phyloP scores from a whole-genome alignment of 2,888 invertebrate species.

The Amphimallon solstitiale region DNA sequence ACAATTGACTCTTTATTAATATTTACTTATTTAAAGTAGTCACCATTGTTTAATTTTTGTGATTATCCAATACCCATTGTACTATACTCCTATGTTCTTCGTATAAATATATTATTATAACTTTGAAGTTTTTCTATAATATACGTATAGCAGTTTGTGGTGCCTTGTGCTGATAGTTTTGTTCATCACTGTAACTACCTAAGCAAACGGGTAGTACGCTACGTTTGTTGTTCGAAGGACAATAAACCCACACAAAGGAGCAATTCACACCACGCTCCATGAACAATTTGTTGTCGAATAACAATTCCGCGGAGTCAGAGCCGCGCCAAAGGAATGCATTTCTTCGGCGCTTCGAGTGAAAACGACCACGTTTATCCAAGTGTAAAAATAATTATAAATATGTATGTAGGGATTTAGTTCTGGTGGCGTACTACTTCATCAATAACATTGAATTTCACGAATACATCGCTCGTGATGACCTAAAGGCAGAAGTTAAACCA shows the following conservation, averaged over 20 bases:
- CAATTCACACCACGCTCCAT: conserved; percentile 10
- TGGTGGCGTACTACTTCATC: not conserved
- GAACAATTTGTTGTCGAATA: conserved; percentile 25
- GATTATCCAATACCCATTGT: no score
- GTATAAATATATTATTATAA: no score
- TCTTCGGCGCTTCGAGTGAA: not conserved
- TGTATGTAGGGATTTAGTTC: not conserved
- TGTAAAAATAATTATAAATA: conserved; percentile 19
- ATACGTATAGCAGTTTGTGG: no score
- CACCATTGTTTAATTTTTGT: no score
- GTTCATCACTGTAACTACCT: conserved; percentile 10
- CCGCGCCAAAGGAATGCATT: conserved; percentile 1
- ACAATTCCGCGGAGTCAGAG: conserved; percentile 2
- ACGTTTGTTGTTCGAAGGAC: conserved; percentile 22
- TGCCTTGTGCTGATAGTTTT: no score
- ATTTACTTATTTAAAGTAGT: no score
- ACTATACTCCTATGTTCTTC: no score
- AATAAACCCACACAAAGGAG: conserved; percentile 28
- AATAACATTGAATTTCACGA: not conserved
- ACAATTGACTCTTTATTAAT: no score
- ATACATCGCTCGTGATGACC: not conserved
- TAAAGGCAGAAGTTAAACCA: no score
- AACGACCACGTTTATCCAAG: conserved; percentile 7
- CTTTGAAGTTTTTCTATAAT: no score
- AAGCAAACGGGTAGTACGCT: not conserved